phyloP scores from a whole-genome alignment of 1,140 invertebrate species.

The Euwallacea similis region DNA sequence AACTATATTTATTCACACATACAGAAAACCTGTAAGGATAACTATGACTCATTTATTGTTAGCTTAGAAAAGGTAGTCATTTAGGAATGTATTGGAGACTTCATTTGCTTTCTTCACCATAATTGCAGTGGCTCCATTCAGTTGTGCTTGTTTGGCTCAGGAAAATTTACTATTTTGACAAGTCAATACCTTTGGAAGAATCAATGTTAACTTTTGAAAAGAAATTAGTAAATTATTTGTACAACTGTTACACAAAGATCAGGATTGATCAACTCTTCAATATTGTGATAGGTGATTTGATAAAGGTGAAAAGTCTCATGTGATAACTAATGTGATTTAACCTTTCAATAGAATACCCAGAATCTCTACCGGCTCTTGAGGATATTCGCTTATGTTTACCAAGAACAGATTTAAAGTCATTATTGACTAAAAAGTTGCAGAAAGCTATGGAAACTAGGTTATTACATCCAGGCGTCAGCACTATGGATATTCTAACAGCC shows the following conservation, averaged over 20 bases:
- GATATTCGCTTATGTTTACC: constrained; percentile 86
- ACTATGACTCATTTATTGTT: constrained; percentile 38
- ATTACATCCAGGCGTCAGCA: constrained; percentile 94
- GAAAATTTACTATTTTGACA: constrained; percentile 71
- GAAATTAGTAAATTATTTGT: constrained; percentile 83
- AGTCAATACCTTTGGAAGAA: constrained; percentile 59
- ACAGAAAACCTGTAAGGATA: constrained; percentile 42
- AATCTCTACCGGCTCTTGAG: constrained; percentile 89
- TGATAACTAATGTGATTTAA: constrained; percentile 8
- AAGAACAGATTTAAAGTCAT: constrained; percentile 78
- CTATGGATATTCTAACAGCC: constrained; percentile 94
- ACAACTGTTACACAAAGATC: constrained; percentile 84
- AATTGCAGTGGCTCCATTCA: constrained; percentile 74
- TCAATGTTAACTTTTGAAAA: constrained; percentile 71
- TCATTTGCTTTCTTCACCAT: no score
- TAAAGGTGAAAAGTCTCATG: background rate
- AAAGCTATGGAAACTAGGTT: constrained; percentile 77
- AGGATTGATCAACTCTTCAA: constrained; percentile 92
- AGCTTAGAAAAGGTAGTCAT: constrained; percentile 38
- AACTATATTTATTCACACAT: constrained; percentile 40
- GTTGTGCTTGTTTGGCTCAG: constrained; percentile 82
- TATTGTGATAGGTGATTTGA: constrained; percentile 83
- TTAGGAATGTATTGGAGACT: background rate
- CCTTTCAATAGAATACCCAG: constrained; percentile 78
- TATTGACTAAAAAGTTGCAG: constrained; percentile 77